Conservation (phyloP, 2,888 invertebrate species). For the Scaptomyza cyrtandrae region DNA sequence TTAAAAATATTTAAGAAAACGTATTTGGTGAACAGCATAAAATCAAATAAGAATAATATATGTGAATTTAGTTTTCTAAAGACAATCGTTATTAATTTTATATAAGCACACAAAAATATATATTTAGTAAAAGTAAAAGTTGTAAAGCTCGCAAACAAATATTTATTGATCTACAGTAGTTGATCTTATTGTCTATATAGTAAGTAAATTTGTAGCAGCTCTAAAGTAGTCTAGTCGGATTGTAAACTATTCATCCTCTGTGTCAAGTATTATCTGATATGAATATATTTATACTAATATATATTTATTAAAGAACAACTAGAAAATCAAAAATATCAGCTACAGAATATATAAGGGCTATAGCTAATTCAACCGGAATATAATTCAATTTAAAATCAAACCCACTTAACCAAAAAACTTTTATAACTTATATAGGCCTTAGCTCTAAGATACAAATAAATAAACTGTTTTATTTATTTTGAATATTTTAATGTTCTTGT, state of each 20-base stretch:
- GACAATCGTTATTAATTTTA: constrained; percentile 81
- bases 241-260: constrained; percentile 59
- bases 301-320: constrained; percentile 20
- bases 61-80: constrained; percentile 77
- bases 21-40: constrained; percentile 28
- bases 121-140: not conserved
- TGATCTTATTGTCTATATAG: constrained; percentile 39
- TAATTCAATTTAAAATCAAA: constrained; percentile 53
- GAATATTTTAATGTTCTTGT: not conserved
- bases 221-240: constrained; percentile 54
- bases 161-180: constrained; percentile 26
- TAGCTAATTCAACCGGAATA: constrained; percentile 57
- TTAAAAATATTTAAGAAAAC: constrained; percentile 20
- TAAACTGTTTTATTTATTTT: constrained; percentile 8
- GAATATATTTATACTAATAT: constrained; percentile 11
- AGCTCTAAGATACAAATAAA: constrained; percentile 42
- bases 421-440: constrained; percentile 56
- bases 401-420: constrained; percentile 42
- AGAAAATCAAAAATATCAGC: constrained; percentile 56
- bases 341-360: constrained; percentile 36
- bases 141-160: constrained; percentile 10
- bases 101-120: constrained; percentile 35
- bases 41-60: constrained; percentile 57
- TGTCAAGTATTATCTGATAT: constrained; percentile 57
- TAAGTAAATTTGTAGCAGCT: constrained; percentile 57